Conservation (phyloP, 1,140 invertebrate genomes). For the Drosophila ogumai region DNA sequence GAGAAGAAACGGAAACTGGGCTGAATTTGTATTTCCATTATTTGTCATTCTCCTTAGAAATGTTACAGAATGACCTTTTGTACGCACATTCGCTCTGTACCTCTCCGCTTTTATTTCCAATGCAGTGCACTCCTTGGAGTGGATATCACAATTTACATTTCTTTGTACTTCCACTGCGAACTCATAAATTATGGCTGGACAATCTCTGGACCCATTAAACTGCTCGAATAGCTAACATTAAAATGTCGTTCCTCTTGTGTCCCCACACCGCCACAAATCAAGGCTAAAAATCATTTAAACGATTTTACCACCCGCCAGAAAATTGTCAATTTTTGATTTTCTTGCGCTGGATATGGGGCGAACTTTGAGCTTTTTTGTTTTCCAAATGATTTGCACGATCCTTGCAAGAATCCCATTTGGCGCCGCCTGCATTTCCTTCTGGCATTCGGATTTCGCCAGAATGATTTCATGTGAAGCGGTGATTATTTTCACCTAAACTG, state of each 20-base stretch:
- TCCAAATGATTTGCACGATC: constrained; percentile 20
- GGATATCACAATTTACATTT: constrained; percentile 26
- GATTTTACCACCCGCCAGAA: constrained; percentile 44
- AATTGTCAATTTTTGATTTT: constrained; percentile 80
- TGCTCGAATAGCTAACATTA: constrained; percentile 27
- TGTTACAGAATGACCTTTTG: constrained; percentile 29
- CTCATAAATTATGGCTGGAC: constrained; percentile 31
- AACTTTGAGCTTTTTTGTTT: constrained; percentile 60
- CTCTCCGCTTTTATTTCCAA: constrained; percentile 6
- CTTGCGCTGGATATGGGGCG: constrained; percentile 66
- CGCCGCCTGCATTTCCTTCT: constrained; percentile 65
- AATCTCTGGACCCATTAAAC: constrained; percentile 38
- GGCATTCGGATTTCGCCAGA: constrained; percentile 69
- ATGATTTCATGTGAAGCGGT: constrained; percentile 84
- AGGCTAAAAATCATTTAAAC: constrained; percentile 72
- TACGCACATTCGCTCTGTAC: constrained; percentile 2
- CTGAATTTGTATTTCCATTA: constrained; percentile 59
- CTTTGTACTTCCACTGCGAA: constrained; percentile 9
- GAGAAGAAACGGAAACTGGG: constrained; percentile 51
- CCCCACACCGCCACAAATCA: constrained; percentile 61
- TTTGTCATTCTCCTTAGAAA: constrained; percentile 5
- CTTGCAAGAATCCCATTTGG: constrained; percentile 38
- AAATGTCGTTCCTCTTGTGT: constrained; percentile 25
- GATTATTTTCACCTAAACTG: constrained; percentile 83
- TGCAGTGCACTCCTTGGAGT: constrained; percentile 19